Evolutionary conservation across 2,888 invertebrate genomes (phyloP).

Genomic region (Cantharis flavilabris): DNA sequence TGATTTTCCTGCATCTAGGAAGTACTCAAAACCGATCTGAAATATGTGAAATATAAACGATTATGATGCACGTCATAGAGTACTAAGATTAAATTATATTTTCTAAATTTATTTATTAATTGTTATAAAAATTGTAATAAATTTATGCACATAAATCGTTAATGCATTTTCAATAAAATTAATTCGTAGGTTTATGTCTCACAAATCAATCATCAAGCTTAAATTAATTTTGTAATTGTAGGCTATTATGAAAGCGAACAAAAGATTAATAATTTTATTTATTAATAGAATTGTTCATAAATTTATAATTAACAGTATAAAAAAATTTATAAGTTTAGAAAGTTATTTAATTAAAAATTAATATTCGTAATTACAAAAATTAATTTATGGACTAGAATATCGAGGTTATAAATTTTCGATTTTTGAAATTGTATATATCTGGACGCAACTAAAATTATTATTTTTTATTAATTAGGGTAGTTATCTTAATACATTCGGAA

Average conservation of each 20-base stretch:
- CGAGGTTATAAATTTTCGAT: not conserved
- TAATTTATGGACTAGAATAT: not conserved
- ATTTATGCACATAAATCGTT: not conserved
- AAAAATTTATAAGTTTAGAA: not conserved
- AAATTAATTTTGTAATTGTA: not conserved
- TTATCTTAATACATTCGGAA: not conserved
- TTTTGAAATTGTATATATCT: not conserved
- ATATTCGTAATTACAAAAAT: not conserved
- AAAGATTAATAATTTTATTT: not conserved
- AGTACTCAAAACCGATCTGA: too few species aligned
- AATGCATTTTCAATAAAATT: not conserved
- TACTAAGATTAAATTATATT: too few species aligned
- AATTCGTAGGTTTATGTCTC: not conserved
- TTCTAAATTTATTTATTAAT: too few species aligned
- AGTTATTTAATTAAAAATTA: not conserved
- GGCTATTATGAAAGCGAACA: not conserved
- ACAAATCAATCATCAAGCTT: not conserved
- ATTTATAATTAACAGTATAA: not conserved
- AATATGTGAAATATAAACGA: too few species aligned
- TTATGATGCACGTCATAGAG: too few species aligned
- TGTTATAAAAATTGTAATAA: too few species aligned
- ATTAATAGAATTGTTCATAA: not conserved
- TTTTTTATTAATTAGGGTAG: not conserved
- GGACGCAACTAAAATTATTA: not conserved
- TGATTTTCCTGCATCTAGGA: too few species aligned